phyloP scores from a whole-genome alignment of 2,113 vertebrate genomes.

The Tenrec ecaudatus region DNA sequence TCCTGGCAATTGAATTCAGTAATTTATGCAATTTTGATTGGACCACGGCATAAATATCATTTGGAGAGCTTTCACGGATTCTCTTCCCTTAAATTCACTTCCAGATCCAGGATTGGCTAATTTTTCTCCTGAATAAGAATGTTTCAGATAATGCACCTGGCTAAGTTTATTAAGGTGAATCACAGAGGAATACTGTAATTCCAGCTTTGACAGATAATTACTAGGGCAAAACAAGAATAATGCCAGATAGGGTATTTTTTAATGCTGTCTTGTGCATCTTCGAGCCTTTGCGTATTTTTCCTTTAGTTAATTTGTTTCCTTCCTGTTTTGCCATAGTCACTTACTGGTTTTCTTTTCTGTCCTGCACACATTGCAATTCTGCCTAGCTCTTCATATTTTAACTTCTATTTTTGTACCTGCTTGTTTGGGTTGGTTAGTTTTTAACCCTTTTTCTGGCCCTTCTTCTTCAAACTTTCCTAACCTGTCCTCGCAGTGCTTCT shows the following conservation, averaged over 20 bases:
- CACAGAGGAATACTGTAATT: constrained; percentile 75
- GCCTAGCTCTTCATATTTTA: background rate
- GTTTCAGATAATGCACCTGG: constrained; percentile 67
- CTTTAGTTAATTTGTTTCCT: constrained; percentile 17
- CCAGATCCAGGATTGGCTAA: constrained; percentile 64
- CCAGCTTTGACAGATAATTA: constrained; percentile 69
- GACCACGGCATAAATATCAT: constrained; percentile 66
- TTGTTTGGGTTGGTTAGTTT: background rate
- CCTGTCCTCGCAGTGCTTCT: background rate
- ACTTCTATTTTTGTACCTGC: background rate
- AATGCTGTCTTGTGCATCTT: constrained; percentile 39
- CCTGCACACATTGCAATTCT: background rate
- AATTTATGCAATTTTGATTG: constrained; percentile 85
- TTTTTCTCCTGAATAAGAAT: constrained; percentile 71
- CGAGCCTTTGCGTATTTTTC: constrained; percentile 35
- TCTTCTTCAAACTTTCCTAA: background rate
- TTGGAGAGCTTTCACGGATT: constrained; percentile 74
- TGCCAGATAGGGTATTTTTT: constrained; percentile 39
- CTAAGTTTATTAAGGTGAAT: constrained; percentile 64
- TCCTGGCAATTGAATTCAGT: constrained; percentile 84
- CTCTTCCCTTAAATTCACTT: constrained; percentile 65
- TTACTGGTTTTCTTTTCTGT: constrained; percentile 36
- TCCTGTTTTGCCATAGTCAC: background rate
- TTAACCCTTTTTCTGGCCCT: background rate
- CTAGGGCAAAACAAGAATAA: constrained; percentile 65